Conservation (phyloP, 1,140 invertebrate species). For the Heliconius melpomene region DNA sequence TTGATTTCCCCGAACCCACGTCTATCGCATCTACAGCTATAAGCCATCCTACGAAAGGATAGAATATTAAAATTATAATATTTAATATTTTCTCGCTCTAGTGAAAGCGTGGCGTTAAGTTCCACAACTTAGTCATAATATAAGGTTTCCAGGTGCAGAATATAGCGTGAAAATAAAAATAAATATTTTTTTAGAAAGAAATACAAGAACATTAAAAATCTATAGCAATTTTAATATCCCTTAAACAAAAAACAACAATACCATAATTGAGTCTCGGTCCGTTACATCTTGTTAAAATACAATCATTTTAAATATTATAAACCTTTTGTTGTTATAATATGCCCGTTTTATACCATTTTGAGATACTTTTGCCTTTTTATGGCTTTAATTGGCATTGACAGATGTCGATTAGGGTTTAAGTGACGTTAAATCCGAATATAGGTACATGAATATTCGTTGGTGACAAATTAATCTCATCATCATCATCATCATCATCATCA, state of each 20-base stretch:
- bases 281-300: conserved; percentile 27
- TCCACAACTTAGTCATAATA: too few relatives aligned
- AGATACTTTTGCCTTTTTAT: neutral
- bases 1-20: too few relatives aligned
- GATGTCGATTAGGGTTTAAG: neutral
- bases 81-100: too few relatives aligned
- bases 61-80: too few relatives aligned
- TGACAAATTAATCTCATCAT: too few relatives aligned
- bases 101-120: too few relatives aligned
- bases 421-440: neutral
- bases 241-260: neutral
- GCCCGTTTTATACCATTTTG: neutral
- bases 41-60: too few relatives aligned
- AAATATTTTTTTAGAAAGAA: neutral
- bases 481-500: too few relatives aligned
- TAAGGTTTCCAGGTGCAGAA: too few relatives aligned
- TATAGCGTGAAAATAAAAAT: too few relatives aligned
- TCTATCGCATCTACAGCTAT: too few relatives aligned
- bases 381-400: neutral
- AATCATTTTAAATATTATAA: conserved; percentile 18
- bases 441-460: too few relatives aligned
- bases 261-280: neutral
- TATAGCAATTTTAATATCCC: neutral
- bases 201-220: neutral
- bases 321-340: neutral